Conservation (phyloP, 2,888 invertebrate genomes). For the Pteria penguin region DNA sequence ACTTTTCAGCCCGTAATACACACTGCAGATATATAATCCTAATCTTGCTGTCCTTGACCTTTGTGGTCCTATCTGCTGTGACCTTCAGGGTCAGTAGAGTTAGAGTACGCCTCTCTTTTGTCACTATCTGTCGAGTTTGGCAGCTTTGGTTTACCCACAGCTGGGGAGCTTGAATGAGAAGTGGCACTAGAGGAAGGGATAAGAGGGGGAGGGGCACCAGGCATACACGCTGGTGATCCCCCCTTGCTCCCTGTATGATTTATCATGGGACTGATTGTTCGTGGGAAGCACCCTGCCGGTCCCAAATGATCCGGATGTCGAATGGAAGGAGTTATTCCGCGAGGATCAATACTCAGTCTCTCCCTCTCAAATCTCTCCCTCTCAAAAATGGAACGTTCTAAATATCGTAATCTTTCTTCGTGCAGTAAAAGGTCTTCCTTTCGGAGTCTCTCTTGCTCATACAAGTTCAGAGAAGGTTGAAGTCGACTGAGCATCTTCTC, state of each 20-base stretch:
- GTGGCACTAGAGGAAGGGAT: conserved; percentile 69
- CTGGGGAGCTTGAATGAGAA: conserved; percentile 67
- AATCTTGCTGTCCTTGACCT: too few species aligned
- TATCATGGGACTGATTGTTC: conserved; percentile 70
- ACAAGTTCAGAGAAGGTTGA: conserved; percentile 46
- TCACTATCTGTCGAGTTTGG: conserved; percentile 67
- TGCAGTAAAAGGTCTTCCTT: conserved; percentile 67
- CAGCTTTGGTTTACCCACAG: conserved; percentile 67
- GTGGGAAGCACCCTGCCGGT: conserved; percentile 52
- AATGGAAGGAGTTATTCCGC: conserved; percentile 49
- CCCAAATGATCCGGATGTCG: conserved; percentile 56
- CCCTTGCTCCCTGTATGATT: conserved; percentile 59
- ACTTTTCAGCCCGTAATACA: too few species aligned
- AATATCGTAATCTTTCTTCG: conserved; percentile 57
- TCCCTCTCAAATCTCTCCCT: conserved; percentile 52
- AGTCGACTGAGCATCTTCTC: conserved; percentile 62
- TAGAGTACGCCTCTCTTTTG: conserved; percentile 66
- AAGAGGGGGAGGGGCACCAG: conserved; percentile 71
- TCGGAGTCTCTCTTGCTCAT: conserved; percentile 65
- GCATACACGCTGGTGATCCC: conserved; percentile 67
- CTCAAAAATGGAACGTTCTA: conserved; percentile 65
- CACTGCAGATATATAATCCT: too few species aligned
- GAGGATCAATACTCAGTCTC: conserved; percentile 57
- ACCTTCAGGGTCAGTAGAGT: conserved; percentile 69
- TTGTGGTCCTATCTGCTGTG: conserved; percentile 67